phyloP scores from a whole-genome alignment of 2,888 invertebrate species.

The Gymnosoma rotundatum region DNA sequence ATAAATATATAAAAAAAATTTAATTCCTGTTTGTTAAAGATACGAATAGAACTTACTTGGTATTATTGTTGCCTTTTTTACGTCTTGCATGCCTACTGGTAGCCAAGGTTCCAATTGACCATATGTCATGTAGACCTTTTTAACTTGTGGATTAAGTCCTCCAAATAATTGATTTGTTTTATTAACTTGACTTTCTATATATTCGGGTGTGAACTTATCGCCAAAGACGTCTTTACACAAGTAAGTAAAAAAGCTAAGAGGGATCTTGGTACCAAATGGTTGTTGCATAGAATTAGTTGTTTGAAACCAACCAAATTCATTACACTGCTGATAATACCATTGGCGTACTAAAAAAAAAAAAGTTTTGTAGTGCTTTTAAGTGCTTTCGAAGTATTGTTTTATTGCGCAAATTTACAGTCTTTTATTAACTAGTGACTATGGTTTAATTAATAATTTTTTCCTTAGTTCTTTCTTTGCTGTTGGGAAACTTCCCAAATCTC shows the following conservation, averaged over 20 bases:
- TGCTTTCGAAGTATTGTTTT: background rate
- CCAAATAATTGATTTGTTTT: conserved; percentile 83
- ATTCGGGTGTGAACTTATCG: conserved; percentile 74
- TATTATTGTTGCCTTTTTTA: conserved; percentile 76
- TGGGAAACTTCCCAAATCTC: too few relatives aligned
- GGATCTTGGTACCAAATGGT: conserved; percentile 83
- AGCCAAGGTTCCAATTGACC: conserved; percentile 85
- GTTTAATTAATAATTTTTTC: too few relatives aligned
- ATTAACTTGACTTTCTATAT: conserved; percentile 73
- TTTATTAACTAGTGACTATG: too few relatives aligned
- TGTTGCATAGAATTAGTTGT: conserved; percentile 85
- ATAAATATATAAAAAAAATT: too few relatives aligned
- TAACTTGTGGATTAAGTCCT: conserved; percentile 81
- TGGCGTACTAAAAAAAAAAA: conserved; percentile 82
- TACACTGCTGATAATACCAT: conserved; percentile 93
- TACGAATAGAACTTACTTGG: conserved; percentile 63
- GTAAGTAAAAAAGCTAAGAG: conserved; percentile 75
- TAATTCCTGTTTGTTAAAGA: too few relatives aligned
- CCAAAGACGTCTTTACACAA: conserved; percentile 78
- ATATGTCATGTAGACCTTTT: conserved; percentile 83
- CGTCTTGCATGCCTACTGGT: conserved; percentile 82
- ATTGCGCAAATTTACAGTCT: too few relatives aligned
- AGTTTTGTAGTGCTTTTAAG: background rate
- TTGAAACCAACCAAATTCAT: conserved; percentile 93
- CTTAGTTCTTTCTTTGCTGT: too few relatives aligned